These are phyloP conservation scores for Pantala flavescens DNA, from an alignment of 1,140 invertebrate genomes.

Conservation along the genomic window DNA sequence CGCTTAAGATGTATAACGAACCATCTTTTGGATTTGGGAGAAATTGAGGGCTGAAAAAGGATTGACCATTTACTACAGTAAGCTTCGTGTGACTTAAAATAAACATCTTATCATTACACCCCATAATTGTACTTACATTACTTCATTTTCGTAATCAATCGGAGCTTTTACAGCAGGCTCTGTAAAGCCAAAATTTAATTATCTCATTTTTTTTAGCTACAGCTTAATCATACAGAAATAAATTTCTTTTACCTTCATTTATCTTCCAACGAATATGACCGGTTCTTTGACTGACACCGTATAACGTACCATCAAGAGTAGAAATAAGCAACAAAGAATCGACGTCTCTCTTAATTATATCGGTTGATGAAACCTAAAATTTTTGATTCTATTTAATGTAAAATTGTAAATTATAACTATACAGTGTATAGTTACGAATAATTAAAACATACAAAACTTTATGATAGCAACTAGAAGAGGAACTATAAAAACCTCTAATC, in stretches of 20 bases:
- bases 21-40: slow-evolving; percentile 95
- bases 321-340: slow-evolving; percentile 71
- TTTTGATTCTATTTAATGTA: background rate
- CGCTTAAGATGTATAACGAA: slow-evolving; percentile 74
- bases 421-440: too few species aligned
- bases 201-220: background rate
- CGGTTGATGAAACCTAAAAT: background rate
- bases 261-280: slow-evolving; percentile 82
- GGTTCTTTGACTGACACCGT: slow-evolving; percentile 69
- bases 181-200: slow-evolving; percentile 31
- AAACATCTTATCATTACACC: slow-evolving; percentile 17
- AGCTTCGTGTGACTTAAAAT: background rate
- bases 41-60: slow-evolving; percentile 56
- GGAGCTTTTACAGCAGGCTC: slow-evolving; percentile 68
- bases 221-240: background rate
- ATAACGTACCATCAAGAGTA: slow-evolving; percentile 80
- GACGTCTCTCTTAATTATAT: slow-evolving; percentile 32
- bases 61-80: slow-evolving; percentile 13
- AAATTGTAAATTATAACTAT: background rate
- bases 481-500: too few species aligned
- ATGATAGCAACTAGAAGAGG: too few species aligned
- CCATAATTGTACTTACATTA: slow-evolving; percentile 32
- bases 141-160: slow-evolving; percentile 37
- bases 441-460: too few species aligned
- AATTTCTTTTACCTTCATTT: slow-evolving; percentile 59